Conservation (phyloP, 23 tunicate genomes). For the Oikopleura vanhoeffeni region DNA sequence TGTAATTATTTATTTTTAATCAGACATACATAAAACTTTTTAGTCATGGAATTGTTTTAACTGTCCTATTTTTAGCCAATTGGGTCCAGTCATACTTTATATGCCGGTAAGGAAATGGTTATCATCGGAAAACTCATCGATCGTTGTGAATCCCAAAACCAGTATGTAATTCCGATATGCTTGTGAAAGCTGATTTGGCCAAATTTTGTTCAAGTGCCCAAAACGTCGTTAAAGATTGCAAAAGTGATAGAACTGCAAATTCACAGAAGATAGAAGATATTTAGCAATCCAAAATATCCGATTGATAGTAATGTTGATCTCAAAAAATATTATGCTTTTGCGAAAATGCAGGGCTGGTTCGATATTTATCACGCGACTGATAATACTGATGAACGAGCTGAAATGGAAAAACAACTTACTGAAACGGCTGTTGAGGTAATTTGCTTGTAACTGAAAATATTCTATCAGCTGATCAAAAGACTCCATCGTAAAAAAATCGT, state of each 20-base stretch:
- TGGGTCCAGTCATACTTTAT: neutral
- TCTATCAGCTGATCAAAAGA: too few species aligned
- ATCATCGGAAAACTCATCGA: neutral
- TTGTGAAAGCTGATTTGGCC: neutral
- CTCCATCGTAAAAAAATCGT: too few species aligned
- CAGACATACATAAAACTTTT: too few species aligned
- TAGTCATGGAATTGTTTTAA: too few species aligned
- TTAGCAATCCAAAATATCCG: neutral
- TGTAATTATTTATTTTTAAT: too few species aligned
- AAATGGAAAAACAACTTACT: neutral
- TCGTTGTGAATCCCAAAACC: neutral
- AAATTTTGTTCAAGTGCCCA: neutral
- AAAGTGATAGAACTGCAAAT: too few species aligned
- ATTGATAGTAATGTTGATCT: neutral
- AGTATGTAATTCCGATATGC: neutral
- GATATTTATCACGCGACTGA: neutral
- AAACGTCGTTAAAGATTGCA: too few species aligned
- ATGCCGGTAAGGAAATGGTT: neutral
- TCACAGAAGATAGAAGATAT: too few species aligned
- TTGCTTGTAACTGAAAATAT: too few species aligned
- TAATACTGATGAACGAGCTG: neutral
- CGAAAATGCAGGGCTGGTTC: neutral
- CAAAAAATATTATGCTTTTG: neutral
- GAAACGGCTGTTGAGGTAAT: neutral
- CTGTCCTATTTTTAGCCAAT: too few species aligned